A percentile compares a stretch with the other conserved stretches of the same genome.
Evolutionary conservation across 1,140 invertebrate genomes (phyloP).

Genomic region (Drosophila melanica): DNA sequence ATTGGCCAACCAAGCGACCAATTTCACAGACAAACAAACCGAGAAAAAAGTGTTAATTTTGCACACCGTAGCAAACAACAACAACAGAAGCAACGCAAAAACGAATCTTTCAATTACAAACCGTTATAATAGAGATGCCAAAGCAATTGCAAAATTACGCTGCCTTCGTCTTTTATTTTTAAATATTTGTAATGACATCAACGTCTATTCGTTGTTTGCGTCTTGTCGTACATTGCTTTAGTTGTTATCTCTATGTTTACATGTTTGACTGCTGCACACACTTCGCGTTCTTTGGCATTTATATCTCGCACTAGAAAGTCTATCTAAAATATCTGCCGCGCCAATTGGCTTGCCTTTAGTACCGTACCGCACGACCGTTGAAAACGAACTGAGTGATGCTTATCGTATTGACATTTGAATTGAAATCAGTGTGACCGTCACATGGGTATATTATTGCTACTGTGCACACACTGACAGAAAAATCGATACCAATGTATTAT

Average conservation of each 20-base stretch:
- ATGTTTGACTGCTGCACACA: conserved; percentile 11
- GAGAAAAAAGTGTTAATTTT: conserved; percentile 70
- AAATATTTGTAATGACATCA: conserved; percentile 8
- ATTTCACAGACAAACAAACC: conserved; percentile 10
- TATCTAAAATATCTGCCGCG: not conserved
- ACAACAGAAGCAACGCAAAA: conserved; percentile 15
- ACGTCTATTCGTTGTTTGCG: not conserved
- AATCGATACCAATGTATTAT: conserved; percentile 2
- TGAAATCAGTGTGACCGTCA: conserved; percentile 26
- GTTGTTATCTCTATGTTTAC: conserved; percentile 37
- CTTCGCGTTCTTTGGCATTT: conserved; percentile 21
- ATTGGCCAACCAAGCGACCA: conserved; percentile 36
- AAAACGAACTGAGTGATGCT: conserved; percentile 40
- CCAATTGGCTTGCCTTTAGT: not conserved
- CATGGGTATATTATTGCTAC: not conserved
- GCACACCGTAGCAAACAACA: conserved; percentile 32
- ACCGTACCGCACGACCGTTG: conserved; percentile 38
- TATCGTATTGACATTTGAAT: conserved; percentile 35
- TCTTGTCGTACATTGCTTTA: conserved; percentile 3
- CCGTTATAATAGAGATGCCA: conserved; percentile 25
- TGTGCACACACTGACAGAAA: conserved; percentile 12
- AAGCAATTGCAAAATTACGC: conserved; percentile 32
- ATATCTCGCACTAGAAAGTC: conserved; percentile 7
- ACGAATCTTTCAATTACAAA: conserved; percentile 23
- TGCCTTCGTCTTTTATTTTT: not conserved